phyloP scores from a whole-genome alignment of 2,888 invertebrate genomes.

The Platycheirus albimanus region DNA sequence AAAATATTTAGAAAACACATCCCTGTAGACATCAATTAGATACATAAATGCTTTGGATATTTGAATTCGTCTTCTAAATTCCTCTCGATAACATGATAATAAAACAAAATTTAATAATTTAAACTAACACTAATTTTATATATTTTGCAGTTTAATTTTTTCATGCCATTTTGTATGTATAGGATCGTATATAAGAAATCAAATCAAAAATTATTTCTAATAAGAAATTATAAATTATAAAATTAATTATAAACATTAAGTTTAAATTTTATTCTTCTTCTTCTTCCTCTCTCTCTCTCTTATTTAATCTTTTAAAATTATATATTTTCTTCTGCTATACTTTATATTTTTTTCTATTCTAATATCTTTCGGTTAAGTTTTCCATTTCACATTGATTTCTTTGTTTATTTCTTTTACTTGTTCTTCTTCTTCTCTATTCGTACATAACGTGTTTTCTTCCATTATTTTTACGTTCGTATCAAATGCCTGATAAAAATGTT shows the following conservation, averaged over 20 bases:
- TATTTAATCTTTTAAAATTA: slow-evolving; percentile 32
- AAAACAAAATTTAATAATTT: neutral
- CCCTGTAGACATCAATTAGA: slow-evolving; percentile 42
- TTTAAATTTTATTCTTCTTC: slow-evolving; percentile 40
- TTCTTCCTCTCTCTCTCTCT: slow-evolving; percentile 27
- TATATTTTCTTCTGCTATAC: slow-evolving; percentile 27
- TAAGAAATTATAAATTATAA: slow-evolving; percentile 17
- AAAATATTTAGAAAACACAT: neutral
- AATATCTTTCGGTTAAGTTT: slow-evolving; percentile 38
- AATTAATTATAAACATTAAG: slow-evolving; percentile 6
- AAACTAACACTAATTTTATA: neutral
- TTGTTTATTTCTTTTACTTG: slow-evolving; percentile 24
- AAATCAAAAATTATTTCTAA: neutral
- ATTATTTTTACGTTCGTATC: slow-evolving; percentile 53
- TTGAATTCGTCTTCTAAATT: slow-evolving; percentile 31
- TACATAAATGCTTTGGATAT: slow-evolving; percentile 61
- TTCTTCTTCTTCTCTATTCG: slow-evolving; percentile 27
- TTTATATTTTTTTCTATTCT: slow-evolving; percentile 35
- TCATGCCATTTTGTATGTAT: neutral
- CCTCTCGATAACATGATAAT: neutral
- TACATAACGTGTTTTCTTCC: slow-evolving; percentile 47
- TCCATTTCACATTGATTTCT: slow-evolving; percentile 46
- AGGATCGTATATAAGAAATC: neutral
- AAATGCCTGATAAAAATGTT: slow-evolving; percentile 72
- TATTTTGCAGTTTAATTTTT: neutral